Percentiles rank a stretch among this genome's conserved stretches.
Evolutionary conservation across 2,797 vertebrate genomes (phyloP).

Genomic region (Phylloscopus collybita): DNA sequence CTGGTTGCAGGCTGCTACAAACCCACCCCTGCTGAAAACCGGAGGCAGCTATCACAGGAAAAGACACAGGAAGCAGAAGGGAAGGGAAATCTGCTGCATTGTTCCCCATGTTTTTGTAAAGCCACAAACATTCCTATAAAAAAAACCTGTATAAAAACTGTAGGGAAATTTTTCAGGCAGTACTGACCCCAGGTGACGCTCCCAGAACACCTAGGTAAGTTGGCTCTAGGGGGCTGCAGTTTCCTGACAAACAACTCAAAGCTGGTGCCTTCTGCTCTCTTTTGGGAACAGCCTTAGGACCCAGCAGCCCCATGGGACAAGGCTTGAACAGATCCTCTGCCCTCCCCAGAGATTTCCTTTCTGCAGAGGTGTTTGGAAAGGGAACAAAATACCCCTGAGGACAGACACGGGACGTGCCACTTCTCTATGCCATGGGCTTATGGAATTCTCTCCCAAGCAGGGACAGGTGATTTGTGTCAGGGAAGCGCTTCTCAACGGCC

Average conservation of each 20-base stretch:
- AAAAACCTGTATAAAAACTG: constrained; percentile 64
- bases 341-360: not conserved
- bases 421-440: not conserved
- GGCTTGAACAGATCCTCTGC: not conserved
- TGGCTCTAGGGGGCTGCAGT: not conserved
- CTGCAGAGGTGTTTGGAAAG: not conserved
- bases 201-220: constrained; percentile 9
- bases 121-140: constrained; percentile 63
- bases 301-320: not conserved
- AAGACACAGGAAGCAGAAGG: not conserved
- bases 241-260: not conserved
- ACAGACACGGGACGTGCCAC: not conserved
- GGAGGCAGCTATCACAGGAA: not conserved
- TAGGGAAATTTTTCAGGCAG: constrained; percentile 21
- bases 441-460: not conserved
- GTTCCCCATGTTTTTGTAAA: constrained; percentile 52
- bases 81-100: constrained; percentile 30
- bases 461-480: not conserved
- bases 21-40: not conserved
- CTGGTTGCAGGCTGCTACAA: not conserved
- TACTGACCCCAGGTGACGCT: not conserved
- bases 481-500: not conserved
- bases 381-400: not conserved
- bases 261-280: not conserved
- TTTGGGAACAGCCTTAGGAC: not conserved